Percentiles rank a stretch among this genome's conserved stretches.
phyloP scores from a whole-genome alignment of 1,140 invertebrate species.

The Drosophila burlai region DNA sequence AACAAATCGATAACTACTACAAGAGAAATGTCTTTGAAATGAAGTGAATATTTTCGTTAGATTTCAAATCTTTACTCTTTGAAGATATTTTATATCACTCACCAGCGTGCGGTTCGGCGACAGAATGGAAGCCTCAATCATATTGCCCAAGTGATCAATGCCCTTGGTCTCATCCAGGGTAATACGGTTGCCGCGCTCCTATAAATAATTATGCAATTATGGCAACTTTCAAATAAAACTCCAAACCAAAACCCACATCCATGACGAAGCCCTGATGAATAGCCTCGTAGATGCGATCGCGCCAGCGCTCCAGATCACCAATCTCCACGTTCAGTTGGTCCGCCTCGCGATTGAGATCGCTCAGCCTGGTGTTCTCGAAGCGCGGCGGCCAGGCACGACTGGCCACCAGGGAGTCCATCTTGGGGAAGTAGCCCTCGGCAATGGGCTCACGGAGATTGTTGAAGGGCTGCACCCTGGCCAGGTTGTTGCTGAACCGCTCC shows the following conservation, averaged over 20 bases:
- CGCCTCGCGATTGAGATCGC: constrained; percentile 88
- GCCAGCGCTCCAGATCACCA: constrained; percentile 90
- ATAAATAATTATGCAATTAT: background rate
- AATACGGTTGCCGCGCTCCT: constrained; percentile 86
- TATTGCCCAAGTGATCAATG: constrained; percentile 92
- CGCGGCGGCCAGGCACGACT: constrained; percentile 88
- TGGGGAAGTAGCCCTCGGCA: constrained; percentile 90
- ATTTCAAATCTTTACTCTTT: too few relatives aligned
- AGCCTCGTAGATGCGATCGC: constrained; percentile 90
- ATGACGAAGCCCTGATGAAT: constrained; percentile 89
- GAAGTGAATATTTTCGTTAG: too few relatives aligned
- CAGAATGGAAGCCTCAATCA: constrained; percentile 91
- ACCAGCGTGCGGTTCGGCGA: constrained; percentile 90
- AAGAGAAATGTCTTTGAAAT: too few relatives aligned
- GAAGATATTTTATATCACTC: constrained; percentile 71
- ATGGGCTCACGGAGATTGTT: constrained; percentile 88
- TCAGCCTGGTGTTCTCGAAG: constrained; percentile 87
- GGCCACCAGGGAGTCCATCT: constrained; percentile 89
- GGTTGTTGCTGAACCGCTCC: constrained; percentile 88
- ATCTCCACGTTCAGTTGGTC: constrained; percentile 90
- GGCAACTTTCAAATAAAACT: rapidly evolving
- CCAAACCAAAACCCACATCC: constrained; percentile 84
- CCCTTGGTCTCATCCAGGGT: constrained; percentile 89
- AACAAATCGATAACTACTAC: too few relatives aligned
- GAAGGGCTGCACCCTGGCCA: constrained; percentile 87